phyloP scores from a whole-genome alignment of 2,888 invertebrate genomes.

The Toxonevra muliebris region DNA sequence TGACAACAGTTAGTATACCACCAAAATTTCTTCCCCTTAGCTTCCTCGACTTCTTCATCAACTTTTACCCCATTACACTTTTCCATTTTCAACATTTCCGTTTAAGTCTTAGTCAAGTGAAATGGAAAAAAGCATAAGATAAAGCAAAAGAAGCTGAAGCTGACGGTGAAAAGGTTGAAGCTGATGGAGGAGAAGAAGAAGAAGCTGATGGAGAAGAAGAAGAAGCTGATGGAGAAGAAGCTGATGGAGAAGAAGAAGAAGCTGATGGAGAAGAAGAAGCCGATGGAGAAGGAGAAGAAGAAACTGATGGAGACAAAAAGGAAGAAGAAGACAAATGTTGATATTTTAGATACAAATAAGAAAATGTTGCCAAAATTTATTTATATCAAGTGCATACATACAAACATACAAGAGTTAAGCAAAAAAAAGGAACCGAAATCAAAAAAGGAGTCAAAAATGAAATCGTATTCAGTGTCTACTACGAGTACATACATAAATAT shows the following conservation, averaged over 20 bases:
- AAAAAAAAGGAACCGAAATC: too few species aligned
- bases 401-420: too few species aligned
- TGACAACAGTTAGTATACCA: constrained; percentile 40
- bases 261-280: constrained; percentile 36
- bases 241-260: background rate
- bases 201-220: background rate
- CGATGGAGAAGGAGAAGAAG: constrained; percentile 47
- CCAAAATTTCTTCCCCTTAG: background rate
- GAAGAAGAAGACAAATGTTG: too few species aligned
- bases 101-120: constrained; percentile 23
- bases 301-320: too few species aligned
- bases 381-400: too few species aligned
- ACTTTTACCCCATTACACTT: background rate
- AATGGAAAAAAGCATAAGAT: constrained; percentile 43
- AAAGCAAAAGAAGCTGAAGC: constrained; percentile 23
- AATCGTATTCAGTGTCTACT: too few species aligned
- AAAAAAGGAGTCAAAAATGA: too few species aligned
- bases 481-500: too few species aligned
- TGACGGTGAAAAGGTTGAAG: too few species aligned
- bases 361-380: too few species aligned
- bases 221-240: constrained; percentile 38
- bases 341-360: too few species aligned
- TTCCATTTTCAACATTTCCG: background rate
- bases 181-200: constrained; percentile 46
- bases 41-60: background rate